A percentile compares a stretch with the other conserved stretches of the same genome.
These are phyloP conservation scores for Pseudomyrmex gracilis DNA, from an alignment of 1,140 invertebrate genomes.

Conservation along the genomic window DNA sequence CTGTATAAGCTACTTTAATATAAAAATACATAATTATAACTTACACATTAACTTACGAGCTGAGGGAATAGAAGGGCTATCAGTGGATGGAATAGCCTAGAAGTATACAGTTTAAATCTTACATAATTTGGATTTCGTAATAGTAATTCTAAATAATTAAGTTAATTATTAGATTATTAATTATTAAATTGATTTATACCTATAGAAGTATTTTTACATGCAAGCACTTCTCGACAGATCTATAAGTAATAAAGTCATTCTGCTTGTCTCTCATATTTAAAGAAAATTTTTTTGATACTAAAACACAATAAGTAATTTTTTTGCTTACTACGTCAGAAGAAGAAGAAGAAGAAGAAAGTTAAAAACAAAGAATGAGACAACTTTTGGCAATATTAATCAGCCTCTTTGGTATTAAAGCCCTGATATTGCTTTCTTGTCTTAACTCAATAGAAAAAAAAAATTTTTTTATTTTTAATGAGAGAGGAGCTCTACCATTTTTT, in stretches of 20 bases:
- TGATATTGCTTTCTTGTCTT: conserved; percentile 73
- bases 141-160: conserved; percentile 76
- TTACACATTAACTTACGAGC: conserved; percentile 82
- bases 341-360: conserved; percentile 63
- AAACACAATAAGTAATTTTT: conserved; percentile 74
- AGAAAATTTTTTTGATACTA: conserved; percentile 52
- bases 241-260: conserved; percentile 64
- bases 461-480: conserved; percentile 24
- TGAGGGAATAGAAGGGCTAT: conserved; percentile 83
- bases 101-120: conserved; percentile 84
- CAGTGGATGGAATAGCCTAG: conserved; percentile 80
- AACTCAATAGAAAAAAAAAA: conserved; percentile 47
- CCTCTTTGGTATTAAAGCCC: conserved; percentile 82
- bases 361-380: conserved; percentile 76
- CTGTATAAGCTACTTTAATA: conserved; percentile 85
- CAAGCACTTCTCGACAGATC: conserved; percentile 75
- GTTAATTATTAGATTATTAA: conserved; percentile 73
- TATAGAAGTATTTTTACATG: conserved; percentile 80
- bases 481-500: conserved; percentile 43
- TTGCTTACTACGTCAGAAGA: conserved; percentile 58
- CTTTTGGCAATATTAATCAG: conserved; percentile 85
- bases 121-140: conserved; percentile 79
- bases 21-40: conserved; percentile 85
- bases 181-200: conserved; percentile 74
- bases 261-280: conserved; percentile 60